phyloP scores from a whole-genome alignment of 2,797 vertebrate genomes.

The Chrosomus eos region DNA sequence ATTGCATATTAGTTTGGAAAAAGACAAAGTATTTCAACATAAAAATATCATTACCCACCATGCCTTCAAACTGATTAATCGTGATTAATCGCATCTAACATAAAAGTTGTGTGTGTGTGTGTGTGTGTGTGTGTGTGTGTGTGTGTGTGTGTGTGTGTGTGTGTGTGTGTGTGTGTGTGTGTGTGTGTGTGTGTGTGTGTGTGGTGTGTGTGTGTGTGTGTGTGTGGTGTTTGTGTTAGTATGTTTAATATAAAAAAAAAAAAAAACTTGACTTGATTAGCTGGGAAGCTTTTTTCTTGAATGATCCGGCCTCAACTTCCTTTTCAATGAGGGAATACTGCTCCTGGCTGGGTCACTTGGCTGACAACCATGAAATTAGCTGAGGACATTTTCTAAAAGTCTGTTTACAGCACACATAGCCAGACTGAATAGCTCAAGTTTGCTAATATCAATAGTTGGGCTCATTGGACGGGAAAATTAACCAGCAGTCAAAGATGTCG shows the following conservation, averaged over 20 bases:
- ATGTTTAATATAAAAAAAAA: too few species aligned
- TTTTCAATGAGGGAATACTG: not conserved
- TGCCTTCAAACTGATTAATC: too few species aligned
- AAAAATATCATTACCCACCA: too few species aligned
- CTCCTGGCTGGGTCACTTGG: not conserved
- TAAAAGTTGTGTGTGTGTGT: too few species aligned
- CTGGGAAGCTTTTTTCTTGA: not conserved
- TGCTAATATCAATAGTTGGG: slow-evolving; percentile 44
- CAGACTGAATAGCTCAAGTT: not conserved
- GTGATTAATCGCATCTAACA: too few species aligned
- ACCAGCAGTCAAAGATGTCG: not conserved
- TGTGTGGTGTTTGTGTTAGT: too few species aligned
- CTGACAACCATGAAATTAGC: not conserved
- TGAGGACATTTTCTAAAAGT: not conserved
- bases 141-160: too few species aligned
- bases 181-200: too few species aligned
- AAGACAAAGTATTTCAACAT: not conserved
- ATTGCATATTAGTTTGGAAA: not conserved
- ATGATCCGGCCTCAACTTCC: not conserved
- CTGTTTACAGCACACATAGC: slow-evolving; percentile 26
- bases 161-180: too few species aligned
- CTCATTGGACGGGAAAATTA: slow-evolving; percentile 39
- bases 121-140: too few species aligned
- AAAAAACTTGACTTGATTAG: too few species aligned
- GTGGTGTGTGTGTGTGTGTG: too few species aligned